A percentile compares a stretch with the other conserved stretches of the same genome.
Evolutionary conservation across 2,113 vertebrate species (phyloP).

Genomic region (Rhea americana): DNA sequence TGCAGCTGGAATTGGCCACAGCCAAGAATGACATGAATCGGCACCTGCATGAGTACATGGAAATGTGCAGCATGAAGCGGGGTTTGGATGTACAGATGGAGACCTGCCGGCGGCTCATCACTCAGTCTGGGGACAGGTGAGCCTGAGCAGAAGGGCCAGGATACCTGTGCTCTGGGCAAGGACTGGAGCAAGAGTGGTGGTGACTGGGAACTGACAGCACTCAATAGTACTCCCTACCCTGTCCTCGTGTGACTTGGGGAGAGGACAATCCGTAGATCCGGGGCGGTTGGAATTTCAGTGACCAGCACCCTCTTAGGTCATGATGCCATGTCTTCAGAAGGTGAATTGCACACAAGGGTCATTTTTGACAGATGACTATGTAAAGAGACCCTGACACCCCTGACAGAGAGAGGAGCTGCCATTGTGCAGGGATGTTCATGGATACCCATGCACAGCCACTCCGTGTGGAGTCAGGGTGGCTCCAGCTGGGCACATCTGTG

Average conservation of each 20-base stretch:
- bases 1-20: conserved; percentile 91
- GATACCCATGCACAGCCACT: neutral
- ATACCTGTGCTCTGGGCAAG: fast-evolving
- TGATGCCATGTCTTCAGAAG: neutral
- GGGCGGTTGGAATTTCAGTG: neutral
- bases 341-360: neutral
- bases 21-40: conserved; percentile 98
- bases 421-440: neutral
- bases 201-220: neutral
- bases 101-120: conserved; percentile 94
- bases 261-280: neutral
- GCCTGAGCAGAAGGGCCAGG: neutral
- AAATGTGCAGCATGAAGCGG: conserved; percentile 99
- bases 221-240: neutral
- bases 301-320: neutral
- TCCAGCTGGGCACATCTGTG: neutral
- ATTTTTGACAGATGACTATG: neutral
- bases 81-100: conserved; percentile 98
- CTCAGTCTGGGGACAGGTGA: conserved; percentile 91
- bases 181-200: neutral
- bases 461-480: neutral
- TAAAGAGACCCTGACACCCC: neutral
- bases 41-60: conserved; percentile 98
- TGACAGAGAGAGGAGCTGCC: neutral
- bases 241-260: neutral